Evolutionary conservation across 2,797 vertebrate genomes (phyloP), one percentile per base, ranked within the genome.

Genomic region (Tokudaia tokunoshimensis): DNA sequence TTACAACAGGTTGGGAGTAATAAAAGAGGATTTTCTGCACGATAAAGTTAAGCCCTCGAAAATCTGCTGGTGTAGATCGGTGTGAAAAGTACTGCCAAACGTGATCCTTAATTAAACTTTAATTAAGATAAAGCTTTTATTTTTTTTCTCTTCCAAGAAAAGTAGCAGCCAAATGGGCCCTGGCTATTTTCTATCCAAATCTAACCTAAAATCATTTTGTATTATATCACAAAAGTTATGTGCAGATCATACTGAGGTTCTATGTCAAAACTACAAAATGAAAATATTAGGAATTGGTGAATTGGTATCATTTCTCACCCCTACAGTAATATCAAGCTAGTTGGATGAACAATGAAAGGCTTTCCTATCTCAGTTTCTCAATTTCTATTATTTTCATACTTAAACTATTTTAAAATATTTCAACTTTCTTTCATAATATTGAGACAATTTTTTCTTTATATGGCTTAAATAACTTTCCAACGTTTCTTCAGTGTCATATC

Each of bases 31-130:
- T 99, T 99, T 99, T 99, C 99, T 99, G 99, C 99, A 99, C 99
- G 99, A 99, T 99, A 99, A 99, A 99, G 99, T 99, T 99, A 99
- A 99, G 99, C 99, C 99, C 99, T 98, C 98, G 99, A 99, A 99
- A 99, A 99, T 99, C 99, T 99, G 99, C 99, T 99, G 99, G 99
- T 99, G 99, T 99, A 99, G 99, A 99, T 99, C 99, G 99, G 99
- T 99, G 99, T 99, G 99, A 99, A 99, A 99, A 99, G 99, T 99
- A 99, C 99, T 99, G 99, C 99, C 99, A 99, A 99, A 99, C 99
- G 99, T 99, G 99, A 99, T 99, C 99, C 99, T 99, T 99, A 99
- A 99, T 99, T 99, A 99, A 99, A 99, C 99, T 99, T 99, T 99
- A 99, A 99, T 99, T 99, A 99, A 99, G 99, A 99, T 99, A 99